Conservation (phyloP, 2,888 invertebrate genomes). For the Mactromeris polynyma region DNA sequence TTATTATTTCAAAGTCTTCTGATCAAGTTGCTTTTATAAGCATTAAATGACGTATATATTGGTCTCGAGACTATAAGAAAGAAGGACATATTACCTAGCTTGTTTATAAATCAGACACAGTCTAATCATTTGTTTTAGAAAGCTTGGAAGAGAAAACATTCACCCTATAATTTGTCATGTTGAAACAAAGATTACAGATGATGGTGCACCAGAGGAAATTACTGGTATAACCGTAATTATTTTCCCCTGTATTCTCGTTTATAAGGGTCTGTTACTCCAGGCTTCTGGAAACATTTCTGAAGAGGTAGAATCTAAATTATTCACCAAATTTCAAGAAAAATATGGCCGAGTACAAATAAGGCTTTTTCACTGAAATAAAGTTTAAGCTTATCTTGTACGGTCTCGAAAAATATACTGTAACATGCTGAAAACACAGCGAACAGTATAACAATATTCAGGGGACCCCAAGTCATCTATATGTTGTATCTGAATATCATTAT, state of each 20-base stretch:
- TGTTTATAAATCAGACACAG: slow-evolving; percentile 11
- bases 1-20: background rate
- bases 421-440: too few relatives aligned
- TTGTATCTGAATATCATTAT: too few relatives aligned
- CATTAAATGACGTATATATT: slow-evolving; percentile 1
- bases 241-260: background rate
- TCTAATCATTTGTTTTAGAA: slow-evolving; percentile 13
- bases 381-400: too few relatives aligned
- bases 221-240: slow-evolving; percentile 1
- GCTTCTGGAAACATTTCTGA: background rate
- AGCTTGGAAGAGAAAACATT: slow-evolving; percentile 5
- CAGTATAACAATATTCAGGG: too few relatives aligned
- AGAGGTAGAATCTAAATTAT: slow-evolving; percentile 1
- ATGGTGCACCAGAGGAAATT: slow-evolving; percentile 1
- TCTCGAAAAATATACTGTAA: too few relatives aligned
- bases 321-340: background rate
- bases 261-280: background rate
- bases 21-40: background rate
- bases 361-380: too few relatives aligned
- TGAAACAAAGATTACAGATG: slow-evolving; percentile 20
- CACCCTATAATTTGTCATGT: slow-evolving; percentile 23
- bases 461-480: too few relatives aligned
- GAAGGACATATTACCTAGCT: background rate
- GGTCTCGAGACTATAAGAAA: background rate
- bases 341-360: too few relatives aligned